A percentile compares a stretch with the other conserved stretches of the same genome.
Evolutionary conservation across 1,140 invertebrate species (phyloP).

Genomic region (Gonioctena quinquepunctata): DNA sequence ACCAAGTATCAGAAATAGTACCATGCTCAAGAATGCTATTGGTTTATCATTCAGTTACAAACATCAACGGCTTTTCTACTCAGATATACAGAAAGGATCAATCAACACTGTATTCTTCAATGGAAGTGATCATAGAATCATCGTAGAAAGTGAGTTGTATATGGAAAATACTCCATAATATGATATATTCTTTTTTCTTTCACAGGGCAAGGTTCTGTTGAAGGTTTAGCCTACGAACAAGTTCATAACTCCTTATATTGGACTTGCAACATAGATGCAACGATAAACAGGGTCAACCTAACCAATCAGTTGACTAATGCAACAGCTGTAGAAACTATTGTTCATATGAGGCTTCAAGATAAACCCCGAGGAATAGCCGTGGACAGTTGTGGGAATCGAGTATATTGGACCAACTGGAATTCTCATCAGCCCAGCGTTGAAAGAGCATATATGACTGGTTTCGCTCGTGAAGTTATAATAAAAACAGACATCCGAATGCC

Average conservation of each 20-base stretch:
- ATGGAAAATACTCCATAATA: neutral
- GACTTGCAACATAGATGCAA: slow-evolving; percentile 82
- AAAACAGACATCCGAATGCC: slow-evolving; percentile 80
- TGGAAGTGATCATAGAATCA: slow-evolving; percentile 69
- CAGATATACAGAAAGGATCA: slow-evolving; percentile 82
- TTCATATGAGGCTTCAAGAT: slow-evolving; percentile 71
- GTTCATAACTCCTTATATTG: slow-evolving; percentile 74
- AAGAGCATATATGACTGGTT: slow-evolving; percentile 68
- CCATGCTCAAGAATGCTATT: slow-evolving; percentile 81
- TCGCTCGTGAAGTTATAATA: slow-evolving; percentile 69
- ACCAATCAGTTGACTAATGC: slow-evolving; percentile 48
- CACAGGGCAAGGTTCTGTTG: slow-evolving; percentile 74
- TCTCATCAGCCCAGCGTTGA: slow-evolving; percentile 72
- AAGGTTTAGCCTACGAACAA: slow-evolving; percentile 79
- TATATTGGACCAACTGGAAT: slow-evolving; percentile 89
- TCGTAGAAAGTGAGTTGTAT: slow-evolving; percentile 68
- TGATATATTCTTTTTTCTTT: neutral
- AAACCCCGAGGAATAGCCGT: slow-evolving; percentile 82
- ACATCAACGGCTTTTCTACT: slow-evolving; percentile 76
- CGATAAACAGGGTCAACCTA: slow-evolving; percentile 68
- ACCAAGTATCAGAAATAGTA: slow-evolving; percentile 70
- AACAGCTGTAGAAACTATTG: slow-evolving; percentile 63
- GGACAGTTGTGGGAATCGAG: slow-evolving; percentile 72
- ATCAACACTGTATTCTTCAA: slow-evolving; percentile 86
- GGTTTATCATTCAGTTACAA: slow-evolving; percentile 80